These are phyloP conservation scores for Urocitellus parryii DNA, from an alignment of 2,113 vertebrate genomes.

Conservation along the genomic window DNA sequence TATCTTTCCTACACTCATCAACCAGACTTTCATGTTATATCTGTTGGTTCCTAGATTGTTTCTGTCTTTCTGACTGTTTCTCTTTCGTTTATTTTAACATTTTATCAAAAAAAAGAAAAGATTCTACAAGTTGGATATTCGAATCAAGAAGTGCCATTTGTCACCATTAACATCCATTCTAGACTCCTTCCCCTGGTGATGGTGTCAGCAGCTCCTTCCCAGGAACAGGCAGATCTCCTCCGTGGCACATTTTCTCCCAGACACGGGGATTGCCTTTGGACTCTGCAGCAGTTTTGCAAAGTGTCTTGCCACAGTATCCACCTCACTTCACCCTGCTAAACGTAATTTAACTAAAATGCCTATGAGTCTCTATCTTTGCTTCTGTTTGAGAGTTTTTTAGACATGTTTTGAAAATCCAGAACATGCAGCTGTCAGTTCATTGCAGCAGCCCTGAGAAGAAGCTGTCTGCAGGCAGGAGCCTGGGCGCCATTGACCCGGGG, in stretches of 20 bases:
- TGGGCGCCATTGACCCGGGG: too few species aligned
- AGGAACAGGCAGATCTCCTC: rapidly evolving
- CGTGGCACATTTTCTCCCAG: neutral
- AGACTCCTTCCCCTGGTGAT: too few species aligned
- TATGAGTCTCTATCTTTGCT: neutral
- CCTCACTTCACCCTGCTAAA: rapidly evolving
- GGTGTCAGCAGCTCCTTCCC: neutral
- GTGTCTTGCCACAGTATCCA: too few species aligned
- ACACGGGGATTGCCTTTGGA: rapidly evolving
- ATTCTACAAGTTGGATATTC: neutral
- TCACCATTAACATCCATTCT: neutral
- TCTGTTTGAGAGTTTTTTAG: neutral
- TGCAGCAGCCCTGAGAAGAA: neutral
- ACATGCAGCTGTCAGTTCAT: neutral
- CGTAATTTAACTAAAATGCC: neutral
- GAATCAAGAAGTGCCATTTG: neutral
- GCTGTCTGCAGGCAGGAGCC: neutral
- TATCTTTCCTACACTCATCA: neutral
- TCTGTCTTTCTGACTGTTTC: neutral
- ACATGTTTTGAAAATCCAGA: neutral
- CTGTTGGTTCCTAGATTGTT: neutral
- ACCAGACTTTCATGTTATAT: neutral
- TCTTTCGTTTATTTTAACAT: neutral
- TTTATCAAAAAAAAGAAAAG: neutral
- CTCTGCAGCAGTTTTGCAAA: neutral